A percentile compares a stretch with the other conserved stretches of the same genome.
Evolutionary conservation across 2,888 invertebrate genomes (phyloP).

Genomic region (Zygaena filipendulae): DNA sequence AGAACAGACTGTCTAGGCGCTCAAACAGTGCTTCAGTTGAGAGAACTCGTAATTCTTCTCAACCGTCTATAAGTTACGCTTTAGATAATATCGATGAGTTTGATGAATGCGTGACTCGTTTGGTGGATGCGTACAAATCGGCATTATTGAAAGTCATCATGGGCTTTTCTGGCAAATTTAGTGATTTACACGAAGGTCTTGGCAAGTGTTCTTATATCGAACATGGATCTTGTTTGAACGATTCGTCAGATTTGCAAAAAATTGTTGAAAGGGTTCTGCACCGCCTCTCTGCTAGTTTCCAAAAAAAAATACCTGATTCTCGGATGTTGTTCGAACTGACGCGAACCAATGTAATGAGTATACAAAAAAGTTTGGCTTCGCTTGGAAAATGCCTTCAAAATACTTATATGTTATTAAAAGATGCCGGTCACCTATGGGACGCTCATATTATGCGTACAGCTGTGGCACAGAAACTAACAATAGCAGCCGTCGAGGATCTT

Average conservation of each 20-base stretch:
- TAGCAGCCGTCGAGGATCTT: slow-evolving; percentile 48
- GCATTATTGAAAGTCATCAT: slow-evolving; percentile 29
- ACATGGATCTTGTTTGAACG: slow-evolving; percentile 8
- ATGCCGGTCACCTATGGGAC: slow-evolving; percentile 46
- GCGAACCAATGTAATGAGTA: slow-evolving; percentile 22
- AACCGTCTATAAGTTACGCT: slow-evolving; percentile 15
- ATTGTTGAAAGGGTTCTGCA: slow-evolving; percentile 23
- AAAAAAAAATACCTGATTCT: slow-evolving; percentile 10
- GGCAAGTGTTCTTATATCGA: slow-evolving; percentile 16
- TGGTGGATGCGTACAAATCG: slow-evolving; percentile 34
- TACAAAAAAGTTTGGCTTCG: slow-evolving; percentile 34
- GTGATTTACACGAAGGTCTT: slow-evolving; percentile 17
- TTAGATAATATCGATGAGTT: slow-evolving; percentile 23
- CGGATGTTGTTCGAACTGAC: slow-evolving; percentile 21
- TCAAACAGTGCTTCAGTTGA: slow-evolving; percentile 17
- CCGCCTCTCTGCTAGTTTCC: slow-evolving; percentile 19
- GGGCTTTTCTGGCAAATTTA: slow-evolving; percentile 23
- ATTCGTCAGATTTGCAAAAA: slow-evolving; percentile 20
- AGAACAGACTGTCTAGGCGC: slow-evolving; percentile 15
- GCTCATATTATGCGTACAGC: slow-evolving; percentile 41
- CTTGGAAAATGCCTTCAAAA: slow-evolving; percentile 38
- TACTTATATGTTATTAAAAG: slow-evolving; percentile 34
- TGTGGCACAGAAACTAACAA: slow-evolving; percentile 39
- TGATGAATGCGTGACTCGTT: slow-evolving; percentile 25
- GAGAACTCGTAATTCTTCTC: slow-evolving; percentile 8